These are phyloP conservation scores for Drosophila micromelanica DNA, from an alignment of 1,140 invertebrate genomes.

Conservation along the genomic window DNA sequence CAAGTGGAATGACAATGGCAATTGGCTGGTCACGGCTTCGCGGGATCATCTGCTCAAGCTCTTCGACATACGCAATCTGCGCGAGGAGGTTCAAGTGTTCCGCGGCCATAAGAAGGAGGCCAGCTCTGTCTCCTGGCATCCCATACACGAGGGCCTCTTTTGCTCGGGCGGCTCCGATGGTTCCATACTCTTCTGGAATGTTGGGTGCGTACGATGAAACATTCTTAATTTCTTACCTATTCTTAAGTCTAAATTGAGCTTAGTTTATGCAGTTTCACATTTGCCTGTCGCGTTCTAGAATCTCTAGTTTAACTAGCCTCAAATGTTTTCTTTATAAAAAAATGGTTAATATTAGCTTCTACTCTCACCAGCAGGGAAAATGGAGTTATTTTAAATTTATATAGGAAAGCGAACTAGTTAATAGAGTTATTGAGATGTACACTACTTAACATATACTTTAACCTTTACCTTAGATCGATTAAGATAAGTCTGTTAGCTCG, in stretches of 20 bases:
- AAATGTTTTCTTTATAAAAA: too few species aligned
- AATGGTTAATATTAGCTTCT: too few species aligned
- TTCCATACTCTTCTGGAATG: constrained; percentile 99
- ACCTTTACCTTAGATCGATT: too few species aligned
- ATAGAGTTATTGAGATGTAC: too few species aligned
- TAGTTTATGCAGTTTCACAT: too few species aligned
- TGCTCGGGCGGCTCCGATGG: constrained; percentile 99
- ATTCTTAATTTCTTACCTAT: not conserved
- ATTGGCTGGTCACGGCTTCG: constrained; percentile 99
- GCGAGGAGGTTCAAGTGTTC: constrained; percentile 97
- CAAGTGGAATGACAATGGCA: constrained; percentile 99
- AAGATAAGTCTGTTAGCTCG: too few species aligned
- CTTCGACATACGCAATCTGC: constrained; percentile 98
- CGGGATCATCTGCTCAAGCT: constrained; percentile 98
- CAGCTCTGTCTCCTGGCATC: constrained; percentile 98
- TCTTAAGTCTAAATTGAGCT: not conserved
- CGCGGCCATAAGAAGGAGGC: constrained; percentile 99
- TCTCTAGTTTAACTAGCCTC: too few species aligned
- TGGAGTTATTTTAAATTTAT: too few species aligned
- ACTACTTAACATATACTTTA: too few species aligned
- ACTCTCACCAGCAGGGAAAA: too few species aligned
- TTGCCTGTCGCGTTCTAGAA: too few species aligned
- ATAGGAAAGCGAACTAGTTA: too few species aligned
- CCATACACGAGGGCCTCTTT: constrained; percentile 97
- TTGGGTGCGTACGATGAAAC: constrained; percentile 88